phyloP scores from a whole-genome alignment of 2,888 invertebrate genomes.

The Drosophila conformis region DNA sequence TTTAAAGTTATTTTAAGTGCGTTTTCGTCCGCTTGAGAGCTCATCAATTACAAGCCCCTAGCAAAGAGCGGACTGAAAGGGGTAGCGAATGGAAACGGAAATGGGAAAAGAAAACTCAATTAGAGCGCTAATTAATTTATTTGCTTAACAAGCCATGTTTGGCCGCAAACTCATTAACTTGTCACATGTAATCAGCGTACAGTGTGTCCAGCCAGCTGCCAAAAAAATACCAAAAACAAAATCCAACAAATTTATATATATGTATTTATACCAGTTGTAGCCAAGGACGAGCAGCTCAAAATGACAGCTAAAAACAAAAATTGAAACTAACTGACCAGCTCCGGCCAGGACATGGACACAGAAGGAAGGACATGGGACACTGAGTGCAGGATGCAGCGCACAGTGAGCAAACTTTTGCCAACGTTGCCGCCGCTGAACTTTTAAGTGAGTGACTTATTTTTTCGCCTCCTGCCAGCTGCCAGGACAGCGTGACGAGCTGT shows the following conservation, averaged over 20 bases:
- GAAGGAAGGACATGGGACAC: constrained; percentile 28
- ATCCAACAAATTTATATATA: constrained; percentile 3
- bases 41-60: constrained; percentile 50
- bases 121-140: constrained; percentile 79
- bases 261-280: not conserved
- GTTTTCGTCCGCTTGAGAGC: constrained; percentile 21
- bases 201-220: constrained; percentile 42
- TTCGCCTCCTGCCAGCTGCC: constrained; percentile 47
- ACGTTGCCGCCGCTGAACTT: constrained; percentile 72
- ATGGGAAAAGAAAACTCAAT: constrained; percentile 63
- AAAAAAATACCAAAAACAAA: constrained; percentile 16
- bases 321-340: constrained; percentile 75
- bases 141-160: constrained; percentile 79
- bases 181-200: constrained; percentile 79
- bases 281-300: constrained; percentile 9
- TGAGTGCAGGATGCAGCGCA: not conserved
- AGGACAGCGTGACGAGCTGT: constrained; percentile 44
- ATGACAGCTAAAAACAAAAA: constrained; percentile 67
- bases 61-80: not conserved
- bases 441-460: constrained; percentile 81
- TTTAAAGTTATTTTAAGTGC: constrained; percentile 49
- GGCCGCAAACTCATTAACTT: constrained; percentile 79
- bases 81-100: not conserved
- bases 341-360: constrained; percentile 28
- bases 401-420: constrained; percentile 70